phyloP scores from a whole-genome alignment of 2,797 vertebrate species.

The Arnoldichthys spilopterus region DNA sequence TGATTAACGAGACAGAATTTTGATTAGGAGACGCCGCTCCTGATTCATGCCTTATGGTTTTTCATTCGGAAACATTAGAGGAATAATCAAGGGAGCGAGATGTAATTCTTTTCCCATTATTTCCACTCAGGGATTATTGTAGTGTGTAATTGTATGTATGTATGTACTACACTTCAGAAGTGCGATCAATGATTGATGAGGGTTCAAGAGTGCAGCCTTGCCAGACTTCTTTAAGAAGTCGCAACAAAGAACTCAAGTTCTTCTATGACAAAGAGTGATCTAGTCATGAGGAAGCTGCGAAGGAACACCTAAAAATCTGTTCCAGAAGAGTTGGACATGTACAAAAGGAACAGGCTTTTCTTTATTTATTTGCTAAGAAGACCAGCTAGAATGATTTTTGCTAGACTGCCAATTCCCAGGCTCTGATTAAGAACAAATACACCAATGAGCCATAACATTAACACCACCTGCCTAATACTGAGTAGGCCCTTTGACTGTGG shows the following conservation, averaged over 20 bases:
- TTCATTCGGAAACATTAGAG: constrained; percentile 32
- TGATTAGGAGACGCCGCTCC: constrained; percentile 36
- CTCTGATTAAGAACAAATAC: no score
- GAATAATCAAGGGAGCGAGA: constrained; percentile 28
- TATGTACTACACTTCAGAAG: neutral
- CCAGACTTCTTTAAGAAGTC: constrained; percentile 8
- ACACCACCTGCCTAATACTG: no score
- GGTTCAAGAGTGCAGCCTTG: constrained; percentile 2
- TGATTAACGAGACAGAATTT: constrained; percentile 44
- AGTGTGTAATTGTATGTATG: constrained; percentile 35
- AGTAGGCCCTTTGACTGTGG: no score
- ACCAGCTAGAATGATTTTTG: no score
- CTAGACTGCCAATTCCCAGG: no score
- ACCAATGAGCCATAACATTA: no score
- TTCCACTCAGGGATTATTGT: constrained; percentile 39
- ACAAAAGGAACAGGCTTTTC: no score
- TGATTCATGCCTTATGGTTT: constrained; percentile 32
- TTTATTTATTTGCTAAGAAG: no score
- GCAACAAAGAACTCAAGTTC: neutral
- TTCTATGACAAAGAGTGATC: constrained; percentile 5
- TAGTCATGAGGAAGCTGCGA: neutral
- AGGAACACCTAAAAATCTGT: neutral
- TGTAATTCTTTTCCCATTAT: constrained; percentile 31
- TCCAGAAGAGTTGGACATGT: neutral
- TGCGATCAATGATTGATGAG: constrained; percentile 30